Evolutionary conservation across 1,140 invertebrate genomes (phyloP).

Genomic region (Bombus waltoni): DNA sequence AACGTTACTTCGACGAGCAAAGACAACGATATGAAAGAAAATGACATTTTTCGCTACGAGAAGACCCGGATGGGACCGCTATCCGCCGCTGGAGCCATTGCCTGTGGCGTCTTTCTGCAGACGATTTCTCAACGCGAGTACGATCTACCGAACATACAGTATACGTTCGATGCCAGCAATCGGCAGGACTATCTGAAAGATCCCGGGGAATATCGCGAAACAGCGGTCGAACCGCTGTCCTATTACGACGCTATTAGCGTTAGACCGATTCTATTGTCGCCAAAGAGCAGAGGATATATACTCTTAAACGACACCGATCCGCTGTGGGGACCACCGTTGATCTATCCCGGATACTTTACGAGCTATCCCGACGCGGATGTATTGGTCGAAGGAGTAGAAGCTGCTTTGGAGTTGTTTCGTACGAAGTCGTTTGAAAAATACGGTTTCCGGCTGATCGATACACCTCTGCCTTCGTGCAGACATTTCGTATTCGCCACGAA

Average conservation of each 20-base stretch:
- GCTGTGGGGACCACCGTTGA: slow-evolving; percentile 83
- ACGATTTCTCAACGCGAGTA: slow-evolving; percentile 69
- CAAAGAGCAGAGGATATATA: slow-evolving; percentile 83
- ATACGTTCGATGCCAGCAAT: slow-evolving; percentile 83
- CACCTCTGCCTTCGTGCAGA: slow-evolving; percentile 72
- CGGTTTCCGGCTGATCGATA: slow-evolving; percentile 62
- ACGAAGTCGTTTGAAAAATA: slow-evolving; percentile 67
- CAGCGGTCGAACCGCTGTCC: slow-evolving; percentile 68
- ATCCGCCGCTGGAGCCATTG: slow-evolving; percentile 73
- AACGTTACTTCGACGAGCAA: slow-evolving; percentile 82
- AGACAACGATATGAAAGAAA: slow-evolving; percentile 81
- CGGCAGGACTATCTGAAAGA: slow-evolving; percentile 72
- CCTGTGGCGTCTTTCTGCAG: slow-evolving; percentile 73
- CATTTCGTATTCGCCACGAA: slow-evolving; percentile 80
- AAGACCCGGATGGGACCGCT: slow-evolving; percentile 73
- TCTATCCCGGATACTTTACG: slow-evolving; percentile 85
- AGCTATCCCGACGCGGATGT: slow-evolving; percentile 79
- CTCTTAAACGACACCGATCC: slow-evolving; percentile 84
- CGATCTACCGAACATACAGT: slow-evolving; percentile 86
- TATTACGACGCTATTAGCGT: slow-evolving; percentile 79
- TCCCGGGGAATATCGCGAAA: slow-evolving; percentile 72
- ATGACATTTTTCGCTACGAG: slow-evolving; percentile 83
- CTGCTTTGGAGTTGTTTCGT: slow-evolving; percentile 63
- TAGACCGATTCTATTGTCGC: slow-evolving; percentile 81
- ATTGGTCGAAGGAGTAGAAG: slow-evolving; percentile 80